Percentiles rank a stretch among this genome's conserved stretches.
phyloP scores from a whole-genome alignment of 2,888 invertebrate genomes.

The Drosophila rubida region DNA sequence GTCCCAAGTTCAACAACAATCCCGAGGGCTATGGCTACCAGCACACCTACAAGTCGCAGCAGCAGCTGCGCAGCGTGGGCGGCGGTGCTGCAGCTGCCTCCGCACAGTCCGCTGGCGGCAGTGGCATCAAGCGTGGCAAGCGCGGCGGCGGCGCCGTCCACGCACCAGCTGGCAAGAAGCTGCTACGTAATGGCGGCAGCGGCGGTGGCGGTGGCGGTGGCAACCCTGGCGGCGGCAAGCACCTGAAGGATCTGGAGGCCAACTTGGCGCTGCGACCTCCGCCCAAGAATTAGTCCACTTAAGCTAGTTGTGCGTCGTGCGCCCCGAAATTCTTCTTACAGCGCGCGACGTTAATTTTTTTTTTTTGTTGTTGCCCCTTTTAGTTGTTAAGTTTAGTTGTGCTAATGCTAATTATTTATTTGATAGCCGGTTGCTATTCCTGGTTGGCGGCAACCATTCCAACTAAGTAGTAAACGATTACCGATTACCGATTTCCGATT shows the following conservation, averaged over 20 bases:
- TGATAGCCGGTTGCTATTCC: slow-evolving; percentile 41
- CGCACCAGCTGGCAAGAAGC: slow-evolving; percentile 55
- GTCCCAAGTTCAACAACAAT: slow-evolving; percentile 84
- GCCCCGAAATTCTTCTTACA: slow-evolving; percentile 2
- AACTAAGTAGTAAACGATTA: slow-evolving; percentile 17
- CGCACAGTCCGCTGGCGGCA: slow-evolving; percentile 8
- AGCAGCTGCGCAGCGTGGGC: slow-evolving; percentile 57
- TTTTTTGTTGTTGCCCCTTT: slow-evolving; percentile 48
- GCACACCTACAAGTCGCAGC: slow-evolving; percentile 76
- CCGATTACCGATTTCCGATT: not conserved
- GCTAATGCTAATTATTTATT: slow-evolving; percentile 64
- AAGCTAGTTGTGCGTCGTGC: slow-evolving; percentile 47
- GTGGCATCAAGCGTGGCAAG: slow-evolving; percentile 78
- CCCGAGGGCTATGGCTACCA: slow-evolving; percentile 84
- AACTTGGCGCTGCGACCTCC: slow-evolving; percentile 83
- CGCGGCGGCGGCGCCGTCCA: slow-evolving; percentile 74
- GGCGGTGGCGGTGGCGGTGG: slow-evolving; percentile 11
- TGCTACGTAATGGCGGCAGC: slow-evolving; percentile 27
- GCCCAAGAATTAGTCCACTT: slow-evolving; percentile 70
- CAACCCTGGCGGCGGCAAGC: slow-evolving; percentile 21
- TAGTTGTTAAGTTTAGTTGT: slow-evolving; percentile 53
- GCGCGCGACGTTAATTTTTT: slow-evolving; percentile 22
- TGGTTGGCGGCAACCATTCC: slow-evolving; percentile 2
- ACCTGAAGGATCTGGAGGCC: slow-evolving; percentile 80
- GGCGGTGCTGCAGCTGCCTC: not conserved